Base-by-base conservation (phyloP, 53 echinoderm and acorn worm species). In the Echinarachnius parma region DNA sequence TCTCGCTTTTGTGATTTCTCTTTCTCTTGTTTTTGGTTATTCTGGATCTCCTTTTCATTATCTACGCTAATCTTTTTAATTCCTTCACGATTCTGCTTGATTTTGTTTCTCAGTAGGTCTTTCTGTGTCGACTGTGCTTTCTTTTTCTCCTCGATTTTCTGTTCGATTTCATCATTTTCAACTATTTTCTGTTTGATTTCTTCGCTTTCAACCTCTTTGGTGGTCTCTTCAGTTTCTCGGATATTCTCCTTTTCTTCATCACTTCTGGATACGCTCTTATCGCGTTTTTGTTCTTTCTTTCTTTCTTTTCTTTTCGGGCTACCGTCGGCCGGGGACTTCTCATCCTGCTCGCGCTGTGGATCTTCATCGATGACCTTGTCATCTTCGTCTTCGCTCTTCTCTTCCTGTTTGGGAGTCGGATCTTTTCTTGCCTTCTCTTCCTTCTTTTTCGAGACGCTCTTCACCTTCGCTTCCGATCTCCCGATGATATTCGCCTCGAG, bases 401-500 rank as follows among this genome's bases (percentile, higher is more conserved):
- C n/a, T n/a, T n/a, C n/a, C n/a, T n/a, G n/a, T n/a, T n/a, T n/a
- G n/a, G n/a, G n/a, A n/a, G n/a, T n/a, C 13, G 42, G 42, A 9
- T 42, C 42, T 7, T 69, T 53, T 52, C 52, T 49, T 1, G 67
- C 19, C n/a, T 2, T 50, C 32, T 67, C 37, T n/a, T 20, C 22
- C 27, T 72, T 72, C 57, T 72, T 72, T 39, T 72, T 72, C 15
- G 4, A 4, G 8, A 35, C 56, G 21, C 7, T 49, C 34, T 69
- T 49, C 74, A 55, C 55, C 23, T 55, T 55, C 42, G 27, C 42
- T n/a, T 55, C 26, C 2, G 74, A 72, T 22, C 57, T 55, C 55
- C 56, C 56, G 35, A 72, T 28, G 9, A 56, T 57, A 54, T 72
- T 72, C 8, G 74, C 36, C 22, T 72, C 74, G 22, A 39, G 27